These are phyloP conservation scores for Girardinichthys multiradiatus DNA, from an alignment of 2,113 vertebrate species.

Conservation along the genomic window DNA sequence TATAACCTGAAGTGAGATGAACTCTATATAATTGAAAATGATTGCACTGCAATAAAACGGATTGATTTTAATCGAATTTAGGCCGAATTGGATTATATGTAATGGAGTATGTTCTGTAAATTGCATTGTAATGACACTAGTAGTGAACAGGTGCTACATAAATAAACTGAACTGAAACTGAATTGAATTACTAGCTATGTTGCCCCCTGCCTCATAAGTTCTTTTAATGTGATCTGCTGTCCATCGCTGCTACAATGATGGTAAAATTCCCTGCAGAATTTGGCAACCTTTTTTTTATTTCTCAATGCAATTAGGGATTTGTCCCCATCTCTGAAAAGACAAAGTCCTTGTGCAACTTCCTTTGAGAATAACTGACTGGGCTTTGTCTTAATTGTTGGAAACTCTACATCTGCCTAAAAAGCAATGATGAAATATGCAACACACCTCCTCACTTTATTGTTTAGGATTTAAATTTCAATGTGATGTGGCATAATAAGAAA, in stretches of 20 bases:
- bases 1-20: not conserved
- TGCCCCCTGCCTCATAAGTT: no score
- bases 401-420: accelerated
- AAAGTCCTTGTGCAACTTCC: not conserved
- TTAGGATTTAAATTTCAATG: conserved; percentile 1
- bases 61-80: not conserved
- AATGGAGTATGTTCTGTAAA: not conserved
- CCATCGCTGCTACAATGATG: no score
- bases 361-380: not conserved
- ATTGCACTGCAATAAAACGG: not conserved
- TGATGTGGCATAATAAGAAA: not conserved
- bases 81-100: not conserved
- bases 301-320: not conserved
- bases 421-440: conserved; percentile 4
- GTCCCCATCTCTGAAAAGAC: not conserved
- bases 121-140: not conserved
- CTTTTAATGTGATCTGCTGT: no score
- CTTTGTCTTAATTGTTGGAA: not conserved
- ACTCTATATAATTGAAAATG: not conserved
- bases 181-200: no score
- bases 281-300: not conserved
- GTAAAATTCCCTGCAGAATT: no score
- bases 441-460: not conserved
- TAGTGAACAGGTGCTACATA: not conserved
- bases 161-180: not conserved